Base-by-base conservation (phyloP, 1,140 invertebrate genomes). In the Maconellicoccus hirsutus region DNA sequence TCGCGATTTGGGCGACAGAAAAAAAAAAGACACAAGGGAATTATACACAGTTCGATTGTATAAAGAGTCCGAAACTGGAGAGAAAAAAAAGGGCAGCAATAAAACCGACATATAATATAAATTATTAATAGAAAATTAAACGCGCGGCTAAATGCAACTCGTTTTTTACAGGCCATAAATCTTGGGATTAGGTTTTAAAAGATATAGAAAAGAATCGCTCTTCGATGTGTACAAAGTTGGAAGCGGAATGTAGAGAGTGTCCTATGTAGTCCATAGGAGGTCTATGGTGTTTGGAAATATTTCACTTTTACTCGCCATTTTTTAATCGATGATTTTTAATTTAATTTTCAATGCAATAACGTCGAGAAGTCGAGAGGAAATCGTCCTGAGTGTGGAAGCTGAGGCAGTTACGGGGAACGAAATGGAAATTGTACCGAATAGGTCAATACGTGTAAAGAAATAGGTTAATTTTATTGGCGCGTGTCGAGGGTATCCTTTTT, bases 81-180 rank as follows among this genome's bases (percentile, higher is more conserved):
- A 19, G 42, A 52, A 52, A 52, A 52, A 52, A 52, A 52, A 52
- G 42, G 42, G 6, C 6, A 52, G 42, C 42, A 52, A 52, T 52
- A 52, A 52, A 52, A 52, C 42, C 42, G 42, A 52, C 42, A 19
- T 52, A 52, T 52, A 52, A 52, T 52, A 52, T 52, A 52, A 52
- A 52, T 52, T 52, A 52, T 52, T 52, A 52, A 52, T 52, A 52
- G 42, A 52, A 52, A 52, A 52, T 52, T 52, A 52, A 52, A 52
- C 42, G 42, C 42, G 42, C 42, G 42, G 42, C 42, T 52, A 52
- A 52, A 52, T 52, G 42, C 42, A 52, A 52, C 42, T 52, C 42
- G 42, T 52, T 52, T 52, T 52, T 52, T 52, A 52, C 42, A 52
- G 42, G 42, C 42, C 42, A 52, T 52, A 52, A 52, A 52, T 52